Evolutionary conservation across 2,113 vertebrate genomes (phyloP), one percentile per base, ranked within the genome.

Genomic region (Coryphaenoides rupestris): DNA sequence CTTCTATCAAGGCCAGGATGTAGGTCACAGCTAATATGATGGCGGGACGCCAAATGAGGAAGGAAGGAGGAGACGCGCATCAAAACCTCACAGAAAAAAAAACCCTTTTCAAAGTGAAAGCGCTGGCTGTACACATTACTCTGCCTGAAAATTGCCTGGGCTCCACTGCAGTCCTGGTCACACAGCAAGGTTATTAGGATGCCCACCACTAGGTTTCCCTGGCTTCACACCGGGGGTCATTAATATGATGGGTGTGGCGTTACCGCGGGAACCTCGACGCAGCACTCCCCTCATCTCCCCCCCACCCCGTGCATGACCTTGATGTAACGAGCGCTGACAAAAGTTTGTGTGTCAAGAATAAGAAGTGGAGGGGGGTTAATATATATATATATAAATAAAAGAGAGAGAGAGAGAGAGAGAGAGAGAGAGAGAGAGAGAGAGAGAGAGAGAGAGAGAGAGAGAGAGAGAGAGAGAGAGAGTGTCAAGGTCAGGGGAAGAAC

Each of bases 1-100:
- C 9, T 10, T 40, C 13, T 40, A 40, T 40, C 9, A 40, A 40
- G 33, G 33, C 76, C 70, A 80, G 64, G 80, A 90, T 87, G 77
- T 87, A 84, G 85, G 83, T 84, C 84, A 85, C 74, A 69, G 72
- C 75, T 74, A 79, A 79, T 60, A 17, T 16, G 57, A 63, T 21
- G n/a, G 67, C 76, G 60, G 53, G 13, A 70, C 59, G 61, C 70
- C 21, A 63, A 64, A 71, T 54, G 56, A 66, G 63, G 68, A 58
- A 26, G 47, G 53, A 65, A 33, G 22, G 50, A n/a, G 22, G 33
- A 17, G n/a, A 46, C 46, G 16, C 17, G 19, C 26, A 12, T 24
- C 13, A 5, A 28, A n/a, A 17, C 33, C 33, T 7, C 33, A 40
- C 33, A 40, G 6, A 40, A 40, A 40, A 12, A 40, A 40, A 40